phyloP scores from a whole-genome alignment of 2,888 invertebrate genomes.

The Agrochola circellaris region DNA sequence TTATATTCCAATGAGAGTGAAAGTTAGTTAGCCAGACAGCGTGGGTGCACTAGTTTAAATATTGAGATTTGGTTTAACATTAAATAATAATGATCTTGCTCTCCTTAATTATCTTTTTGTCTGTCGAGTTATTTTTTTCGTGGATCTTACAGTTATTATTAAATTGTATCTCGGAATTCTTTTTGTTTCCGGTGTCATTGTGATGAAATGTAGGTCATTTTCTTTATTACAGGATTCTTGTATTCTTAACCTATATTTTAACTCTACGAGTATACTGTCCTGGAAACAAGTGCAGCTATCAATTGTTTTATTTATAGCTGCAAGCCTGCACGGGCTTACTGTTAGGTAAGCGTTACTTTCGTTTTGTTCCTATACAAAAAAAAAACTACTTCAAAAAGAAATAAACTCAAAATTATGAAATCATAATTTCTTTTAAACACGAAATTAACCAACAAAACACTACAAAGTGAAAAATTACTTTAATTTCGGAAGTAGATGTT shows the following conservation, averaged over 20 bases:
- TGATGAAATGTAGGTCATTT: slow-evolving; percentile 18
- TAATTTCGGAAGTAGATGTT: no score
- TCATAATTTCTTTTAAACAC: no score
- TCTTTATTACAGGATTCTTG: slow-evolving; percentile 4
- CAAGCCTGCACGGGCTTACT: neutral
- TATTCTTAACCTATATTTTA: slow-evolving; percentile 2
- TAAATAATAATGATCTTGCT: slow-evolving; percentile 40
- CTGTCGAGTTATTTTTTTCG: slow-evolving; percentile 7
- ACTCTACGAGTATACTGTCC: neutral
- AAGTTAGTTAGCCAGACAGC: slow-evolving; percentile 46
- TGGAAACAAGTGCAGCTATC: neutral
- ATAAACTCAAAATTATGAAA: no score
- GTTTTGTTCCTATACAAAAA: neutral
- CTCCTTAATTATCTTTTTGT: slow-evolving; percentile 28
- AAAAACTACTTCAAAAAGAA: no score
- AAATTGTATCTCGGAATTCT: slow-evolving; percentile 17
- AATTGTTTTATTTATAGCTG: neutral
- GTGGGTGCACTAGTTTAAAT: slow-evolving; percentile 46
- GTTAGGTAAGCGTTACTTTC: neutral
- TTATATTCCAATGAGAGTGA: slow-evolving; percentile 49
- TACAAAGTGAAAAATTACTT: no score
- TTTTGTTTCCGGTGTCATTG: slow-evolving; percentile 14
- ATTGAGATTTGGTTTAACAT: slow-evolving; percentile 27
- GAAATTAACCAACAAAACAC: no score
- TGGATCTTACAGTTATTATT: slow-evolving; percentile 26